Base-by-base conservation (phyloP, 2,888 invertebrate species). In the Dryobotodes eremita region DNA sequence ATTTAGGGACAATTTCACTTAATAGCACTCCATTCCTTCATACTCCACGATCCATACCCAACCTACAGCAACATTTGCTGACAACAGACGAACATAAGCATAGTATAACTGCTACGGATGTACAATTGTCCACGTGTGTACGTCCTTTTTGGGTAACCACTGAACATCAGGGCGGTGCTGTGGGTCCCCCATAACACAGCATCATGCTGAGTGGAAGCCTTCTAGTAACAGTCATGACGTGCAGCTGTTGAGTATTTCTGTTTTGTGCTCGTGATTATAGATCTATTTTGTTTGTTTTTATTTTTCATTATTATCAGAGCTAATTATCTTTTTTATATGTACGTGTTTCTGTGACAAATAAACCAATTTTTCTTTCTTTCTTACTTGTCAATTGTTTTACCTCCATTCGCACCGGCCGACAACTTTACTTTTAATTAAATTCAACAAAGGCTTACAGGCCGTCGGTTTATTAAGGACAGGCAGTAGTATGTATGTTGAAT, bases 401-500 rank as follows among this genome's bases (percentile, higher is more conserved):
- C 62, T 57, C 26, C 46, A 65, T 75, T 20, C 42, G 23, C 74
- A 74, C 64, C 5, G 55, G 23, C 70, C 4, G 15, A 69, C 72
- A 69, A 84, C 57, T 69, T 73, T 70, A 74, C 73, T 80, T 88
- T 80, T 86, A 86, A 86, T 86, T 86, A 86, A 88, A 86, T 86
- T 74, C 55, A 31, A 86, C 77, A 79, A 79, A 61, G 53, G 64
- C 75, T 61, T n/a, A 71, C 57, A 68, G 31, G 53, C 59, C 55
- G 57, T 7, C 26, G 57, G 26, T 46, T 55, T 64, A 79, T 84
- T 76, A 76, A 31, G 65, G 26, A 17, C 7, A 11, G 62, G 15
- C 36, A 13, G 57, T 46, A 15, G 57, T 64, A 57, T 53, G 48
- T 23, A 55, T 36, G 46, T 48, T 68, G 20, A 8, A 48, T 46